Percentiles rank a stretch among this genome's conserved stretches.
Evolutionary conservation across 2,797 vertebrate species (phyloP).

Genomic region (Galaxias olidus): DNA sequence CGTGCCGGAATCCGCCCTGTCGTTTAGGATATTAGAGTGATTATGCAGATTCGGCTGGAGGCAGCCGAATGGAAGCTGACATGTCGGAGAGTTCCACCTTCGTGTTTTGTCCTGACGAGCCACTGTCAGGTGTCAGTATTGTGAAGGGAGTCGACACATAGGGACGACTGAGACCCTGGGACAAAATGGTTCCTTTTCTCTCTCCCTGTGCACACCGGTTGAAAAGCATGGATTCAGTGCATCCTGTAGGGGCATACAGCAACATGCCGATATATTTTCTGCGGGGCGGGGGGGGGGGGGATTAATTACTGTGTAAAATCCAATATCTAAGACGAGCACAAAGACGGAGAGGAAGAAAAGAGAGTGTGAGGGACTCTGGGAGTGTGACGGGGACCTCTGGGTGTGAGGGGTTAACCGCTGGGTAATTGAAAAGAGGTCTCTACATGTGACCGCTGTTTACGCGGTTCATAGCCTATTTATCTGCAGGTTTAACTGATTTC

Average conservation of each 20-base stretch:
- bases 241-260: too few relatives aligned
- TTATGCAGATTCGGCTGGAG: slow-evolving; percentile 64
- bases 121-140: slow-evolving; percentile 57
- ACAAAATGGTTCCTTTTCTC: too few relatives aligned
- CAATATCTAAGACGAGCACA: too few relatives aligned
- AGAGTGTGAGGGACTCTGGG: slow-evolving; percentile 29
- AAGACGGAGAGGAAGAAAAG: slow-evolving; percentile 17
- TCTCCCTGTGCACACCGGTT: too few relatives aligned
- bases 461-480: slow-evolving; percentile 70
- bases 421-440: slow-evolving; percentile 71
- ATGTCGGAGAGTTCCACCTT: slow-evolving; percentile 33
- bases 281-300: too few relatives aligned
- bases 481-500: slow-evolving; percentile 69
- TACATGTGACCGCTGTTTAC: slow-evolving; percentile 72
- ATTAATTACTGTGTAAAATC: too few relatives aligned
- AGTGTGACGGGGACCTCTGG: slow-evolving; percentile 55
- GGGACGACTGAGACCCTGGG: slow-evolving; percentile 1
- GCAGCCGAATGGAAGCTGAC: slow-evolving; percentile 32
- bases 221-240: too few relatives aligned
- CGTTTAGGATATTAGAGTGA: slow-evolving; percentile 57
- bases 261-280: too few relatives aligned
- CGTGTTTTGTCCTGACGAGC: slow-evolving; percentile 48
- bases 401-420: slow-evolving; percentile 60
- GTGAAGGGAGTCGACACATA: slow-evolving; percentile 46
- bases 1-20: slow-evolving; percentile 47